Evolutionary conservation across 1,140 invertebrate genomes (phyloP), one percentile per base, ranked within the genome.

Genomic region (Heterodera schachtii): DNA sequence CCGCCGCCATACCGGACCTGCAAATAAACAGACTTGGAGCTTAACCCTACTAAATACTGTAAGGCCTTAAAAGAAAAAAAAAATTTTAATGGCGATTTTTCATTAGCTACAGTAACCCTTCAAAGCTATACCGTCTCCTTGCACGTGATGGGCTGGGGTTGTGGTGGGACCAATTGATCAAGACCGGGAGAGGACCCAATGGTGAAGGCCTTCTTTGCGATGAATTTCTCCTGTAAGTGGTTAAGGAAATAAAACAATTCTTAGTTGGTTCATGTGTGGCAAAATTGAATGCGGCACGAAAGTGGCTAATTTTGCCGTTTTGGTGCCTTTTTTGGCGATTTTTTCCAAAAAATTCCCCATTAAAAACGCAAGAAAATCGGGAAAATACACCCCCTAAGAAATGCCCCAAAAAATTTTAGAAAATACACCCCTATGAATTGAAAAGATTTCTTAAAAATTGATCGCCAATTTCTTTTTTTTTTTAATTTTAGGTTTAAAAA

Each of bases 161-260:
- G 11, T 57, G 83, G 83, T 13, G 83, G 79, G 43, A 84, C 52
- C 67, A 84, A 60, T 49, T 84, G 49, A 67, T 81, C 57, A 31
- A 85, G 69, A 47, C 85, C 83, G 11, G 83, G 83, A 49, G 83
- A 81, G 1, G 79, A 60, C 47, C 85, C 66, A 64, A 84, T 79
- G 13, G 84, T 84, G 69, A 84, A 86, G 3, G 70, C 84, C 70
- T 85, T 86, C 67, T 84, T 84, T 3, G 71, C 75, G n/a, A 85
- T 41, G 52, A 80, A 84, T 73, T 84, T 75, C 16, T 82, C 71
- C 83, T 84, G 52, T 82, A 84, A 79, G 31, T 3, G 64, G 31
- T 31, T 31, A 31, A 31, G 0, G 13, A 31, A 64, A 3, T 73
- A 46, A 9, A 8, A 19, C 43, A 19, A 19, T 0, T 19, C 57